These are phyloP conservation scores for Dugesia japonica DNA, from an alignment of 2,888 invertebrate genomes.

Conservation along the genomic window DNA sequence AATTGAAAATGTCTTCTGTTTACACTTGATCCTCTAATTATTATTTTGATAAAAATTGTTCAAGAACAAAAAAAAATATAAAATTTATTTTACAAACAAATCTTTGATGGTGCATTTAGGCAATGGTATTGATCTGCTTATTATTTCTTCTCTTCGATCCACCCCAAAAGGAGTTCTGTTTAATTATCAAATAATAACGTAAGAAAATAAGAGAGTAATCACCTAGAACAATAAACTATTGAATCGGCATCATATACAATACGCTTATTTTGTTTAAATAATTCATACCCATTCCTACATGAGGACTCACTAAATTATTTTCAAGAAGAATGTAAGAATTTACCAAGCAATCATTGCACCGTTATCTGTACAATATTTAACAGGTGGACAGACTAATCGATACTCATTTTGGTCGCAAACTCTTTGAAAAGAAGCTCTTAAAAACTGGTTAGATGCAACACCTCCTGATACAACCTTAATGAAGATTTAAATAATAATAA, in stretches of 20 bases:
- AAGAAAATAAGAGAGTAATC: background rate
- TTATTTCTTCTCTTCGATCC: background rate
- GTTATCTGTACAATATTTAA: constrained; percentile 80
- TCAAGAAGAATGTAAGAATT: constrained; percentile 35
- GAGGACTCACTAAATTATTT: background rate
- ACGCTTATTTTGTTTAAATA: constrained; percentile 52
- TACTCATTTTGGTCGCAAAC: constrained; percentile 55
- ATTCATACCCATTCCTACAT: constrained; percentile 69
- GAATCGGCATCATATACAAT: constrained; percentile 52
- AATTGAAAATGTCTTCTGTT: too few species aligned
- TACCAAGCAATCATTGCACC: constrained; percentile 90
- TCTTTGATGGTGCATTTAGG: background rate
- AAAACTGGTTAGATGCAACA: constrained; percentile 76
- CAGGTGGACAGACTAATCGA: constrained; percentile 60
- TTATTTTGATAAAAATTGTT: too few species aligned
- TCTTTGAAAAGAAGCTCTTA: constrained; percentile 57
- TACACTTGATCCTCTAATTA: too few species aligned
- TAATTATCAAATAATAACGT: background rate
- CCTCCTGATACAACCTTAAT: constrained; percentile 69
- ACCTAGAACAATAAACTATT: constrained; percentile 54
- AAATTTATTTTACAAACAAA: background rate
- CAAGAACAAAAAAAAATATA: too few species aligned
- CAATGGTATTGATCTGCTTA: background rate
- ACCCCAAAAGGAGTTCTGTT: background rate
- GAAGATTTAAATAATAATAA: too few species aligned